Evolutionary conservation across 2,888 invertebrate genomes (phyloP).

Genomic region (Cheilosia grossa): DNA sequence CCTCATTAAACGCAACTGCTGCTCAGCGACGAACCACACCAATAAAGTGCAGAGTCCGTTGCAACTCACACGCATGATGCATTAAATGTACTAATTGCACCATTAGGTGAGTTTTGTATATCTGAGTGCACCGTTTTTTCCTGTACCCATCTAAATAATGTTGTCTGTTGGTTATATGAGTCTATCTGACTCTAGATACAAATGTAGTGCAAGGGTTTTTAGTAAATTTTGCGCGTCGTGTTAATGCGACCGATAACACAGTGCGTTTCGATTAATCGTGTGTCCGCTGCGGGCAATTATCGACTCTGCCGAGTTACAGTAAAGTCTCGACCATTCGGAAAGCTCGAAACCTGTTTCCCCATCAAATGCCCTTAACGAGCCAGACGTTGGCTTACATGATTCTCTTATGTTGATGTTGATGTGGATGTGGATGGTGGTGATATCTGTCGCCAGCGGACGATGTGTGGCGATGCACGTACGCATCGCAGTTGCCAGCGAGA

Average conservation of each 20-base stretch:
- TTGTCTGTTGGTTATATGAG: not conserved
- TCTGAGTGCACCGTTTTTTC: constrained; percentile 19
- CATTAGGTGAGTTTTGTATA: constrained; percentile 61
- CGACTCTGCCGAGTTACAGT: constrained; percentile 10
- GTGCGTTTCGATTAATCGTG: constrained; percentile 41
- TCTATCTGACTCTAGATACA: not conserved
- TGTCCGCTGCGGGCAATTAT: constrained; percentile 48
- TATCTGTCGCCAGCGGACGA: constrained; percentile 7
- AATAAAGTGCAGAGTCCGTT: constrained; percentile 15
- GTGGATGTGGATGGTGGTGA: not conserved
- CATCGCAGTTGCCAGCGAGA: constrained; percentile 10
- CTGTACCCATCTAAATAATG: not conserved
- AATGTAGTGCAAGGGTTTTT: not conserved
- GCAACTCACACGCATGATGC: constrained; percentile 57
- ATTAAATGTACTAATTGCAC: constrained; percentile 66
- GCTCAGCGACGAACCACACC: constrained; percentile 23
- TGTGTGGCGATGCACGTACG: constrained; percentile 58
- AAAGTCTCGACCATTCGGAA: constrained; percentile 15
- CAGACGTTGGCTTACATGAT: constrained; percentile 27
- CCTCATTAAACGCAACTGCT: constrained; percentile 69
- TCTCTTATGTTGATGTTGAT: too few species aligned
- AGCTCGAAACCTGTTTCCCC: constrained; percentile 54
- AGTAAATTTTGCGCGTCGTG: constrained; percentile 3
- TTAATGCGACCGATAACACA: constrained; percentile 26
- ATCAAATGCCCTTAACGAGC: constrained; percentile 61